Base-by-base conservation (phyloP, 1,140 invertebrate species). In the Lepidostoma basale region DNA sequence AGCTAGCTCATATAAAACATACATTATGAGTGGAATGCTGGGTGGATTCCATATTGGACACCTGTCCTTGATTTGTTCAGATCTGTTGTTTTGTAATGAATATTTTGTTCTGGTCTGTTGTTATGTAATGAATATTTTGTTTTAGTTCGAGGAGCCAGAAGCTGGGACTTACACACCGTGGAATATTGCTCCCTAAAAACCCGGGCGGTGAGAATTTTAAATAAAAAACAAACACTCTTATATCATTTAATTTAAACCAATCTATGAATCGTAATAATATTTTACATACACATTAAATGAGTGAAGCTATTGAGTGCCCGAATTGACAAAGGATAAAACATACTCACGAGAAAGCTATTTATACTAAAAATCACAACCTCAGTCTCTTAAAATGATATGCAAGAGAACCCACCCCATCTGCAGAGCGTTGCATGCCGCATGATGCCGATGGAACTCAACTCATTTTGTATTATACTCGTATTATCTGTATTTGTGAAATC, bases 101-200 rank as follows among this genome's bases (percentile, higher is more conserved):
- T n/a, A n/a, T n/a, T n/a, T n/a, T n/a, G n/a, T n/a, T n/a, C n/a
- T n/a, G n/a, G n/a, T n/a, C n/a, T n/a, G n/a, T n/a, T n/a, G n/a
- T n/a, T n/a, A n/a, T n/a, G n/a, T n/a, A n/a, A n/a, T n/a, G n/a
- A n/a, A n/a, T 45, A 22, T 74, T 75, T 64, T 40, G 69, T 83
- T 83, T 25, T 74, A 86, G 85, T 74, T 87, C 3, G 73, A 80
- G 28, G 69, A 78, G 67, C 81, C 85, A 1, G 72, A 84, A 25
- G 75, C 78, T 9, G 83, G 77, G 22, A 83, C 71, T 16, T 88
- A 80, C 69, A 83, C 77, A 6, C 86, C 87, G 3, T 89, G 87
- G 87, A 88, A 88, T 76, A 78, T 88, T 67, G 81, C 84, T 36
- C 84, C 85, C 3, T 84, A 78, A 76, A 39, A 0, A n/a, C n/a